Base-by-base conservation (phyloP, 37 sponge, comb jelly and placozoan species). In the Dysidea cf. avara region DNA sequence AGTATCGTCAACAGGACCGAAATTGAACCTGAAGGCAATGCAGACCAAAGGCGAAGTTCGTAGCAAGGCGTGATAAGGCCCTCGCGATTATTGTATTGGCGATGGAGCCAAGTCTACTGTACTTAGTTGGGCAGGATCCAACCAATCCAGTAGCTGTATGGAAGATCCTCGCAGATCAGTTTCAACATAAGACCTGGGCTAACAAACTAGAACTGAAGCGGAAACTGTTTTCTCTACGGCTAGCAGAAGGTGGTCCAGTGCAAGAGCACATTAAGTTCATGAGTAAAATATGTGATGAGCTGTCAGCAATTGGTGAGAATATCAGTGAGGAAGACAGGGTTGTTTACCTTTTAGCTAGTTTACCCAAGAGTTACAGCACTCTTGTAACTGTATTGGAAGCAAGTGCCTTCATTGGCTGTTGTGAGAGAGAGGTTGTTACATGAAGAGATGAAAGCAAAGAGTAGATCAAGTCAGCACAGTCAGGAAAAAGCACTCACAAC, bases 121-220 rank as follows among this genome's bases (percentile, higher is more conserved):
- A 82, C 61, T 33, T 82, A 24, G 43, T 82, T 66, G 71, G 81
- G 25, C 46, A 51, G 56, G 69, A 84, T 30, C 78, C 85, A 18
- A 31, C 61, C 20, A 74, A 78, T 30, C 86, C 80, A 14, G 80
- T 56, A 14, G 65, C 49, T 28, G 86, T 85, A 24, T 85, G 80
- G 80, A 78, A 71, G 65, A 59, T 25, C n/a, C 68, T 85, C 29
- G 61, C 73, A 17, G 61, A 72, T 25, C 86, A 85, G 61, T 85
- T 85, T 72, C 72, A 84, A 53, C 39, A 36, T 12, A 84, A 70
- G 51, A 64, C 78, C 22, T 77, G 85, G 85, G 83, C 70, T 30
- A 77, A 61, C n/a, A 84, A 71, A 54, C 69, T 75, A 31, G 48
- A 61, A 16, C 63, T 83, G 24, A 6, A 40, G 14, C 48, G 70